phyloP scores from a whole-genome alignment of 2,113 vertebrate species.

The Microcebus ravelobensis region DNA sequence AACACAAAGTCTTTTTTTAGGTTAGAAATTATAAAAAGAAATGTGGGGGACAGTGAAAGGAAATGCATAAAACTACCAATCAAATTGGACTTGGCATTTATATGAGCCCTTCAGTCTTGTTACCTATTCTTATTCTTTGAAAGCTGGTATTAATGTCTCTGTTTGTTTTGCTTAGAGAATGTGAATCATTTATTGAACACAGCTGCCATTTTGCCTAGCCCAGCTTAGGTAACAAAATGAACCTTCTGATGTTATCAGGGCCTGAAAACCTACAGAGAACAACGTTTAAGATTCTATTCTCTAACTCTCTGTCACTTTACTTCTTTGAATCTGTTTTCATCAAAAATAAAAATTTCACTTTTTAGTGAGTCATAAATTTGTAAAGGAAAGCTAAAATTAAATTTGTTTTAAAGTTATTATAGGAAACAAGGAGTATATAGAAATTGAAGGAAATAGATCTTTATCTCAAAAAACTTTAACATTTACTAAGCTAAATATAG shows the following conservation, averaged over 20 bases:
- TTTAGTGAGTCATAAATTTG: neutral
- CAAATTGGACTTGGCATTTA: neutral
- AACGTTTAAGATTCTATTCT: neutral
- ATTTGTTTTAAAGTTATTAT: conserved; percentile 1
- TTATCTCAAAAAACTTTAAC: conserved; percentile 25
- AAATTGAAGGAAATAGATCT: neutral
- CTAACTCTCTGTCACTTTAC: neutral
- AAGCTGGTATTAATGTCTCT: neutral
- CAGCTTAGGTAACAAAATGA: neutral
- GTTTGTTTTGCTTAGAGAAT: neutral
- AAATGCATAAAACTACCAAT: neutral
- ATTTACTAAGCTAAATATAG: neutral
- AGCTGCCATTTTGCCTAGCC: neutral
- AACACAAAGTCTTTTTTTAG: neutral
- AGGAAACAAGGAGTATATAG: neutral
- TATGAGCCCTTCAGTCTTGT: neutral
- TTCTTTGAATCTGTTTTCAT: neutral
- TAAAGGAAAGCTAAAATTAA: conserved; percentile 44
- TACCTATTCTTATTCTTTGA: neutral
- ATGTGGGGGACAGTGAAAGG: neutral
- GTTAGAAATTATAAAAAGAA: neutral
- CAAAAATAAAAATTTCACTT: conserved; percentile 25
- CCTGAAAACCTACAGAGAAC: neutral
- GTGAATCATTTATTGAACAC: neutral
- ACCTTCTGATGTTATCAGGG: neutral